Conservation (phyloP, 2,888 invertebrate species). For the Noctuana brunneofusca region DNA sequence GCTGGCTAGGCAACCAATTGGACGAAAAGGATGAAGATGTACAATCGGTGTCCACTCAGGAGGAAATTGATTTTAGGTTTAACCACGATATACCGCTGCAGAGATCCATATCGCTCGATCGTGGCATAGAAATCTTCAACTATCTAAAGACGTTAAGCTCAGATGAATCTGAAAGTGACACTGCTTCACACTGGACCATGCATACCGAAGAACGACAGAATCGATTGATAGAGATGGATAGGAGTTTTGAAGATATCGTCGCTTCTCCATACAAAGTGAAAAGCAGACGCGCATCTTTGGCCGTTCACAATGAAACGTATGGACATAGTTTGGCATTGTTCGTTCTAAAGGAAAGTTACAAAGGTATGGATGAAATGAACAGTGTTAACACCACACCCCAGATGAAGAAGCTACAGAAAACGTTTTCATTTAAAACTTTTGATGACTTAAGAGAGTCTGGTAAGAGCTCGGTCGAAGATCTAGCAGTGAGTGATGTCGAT, state of each 20-base stretch:
- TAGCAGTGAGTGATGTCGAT: conserved; percentile 43
- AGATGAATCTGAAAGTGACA: conserved; percentile 50
- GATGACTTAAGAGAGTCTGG: conserved; percentile 48
- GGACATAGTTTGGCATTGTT: conserved; percentile 55
- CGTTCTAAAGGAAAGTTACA: conserved; percentile 64
- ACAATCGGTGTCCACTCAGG: conserved; percentile 35
- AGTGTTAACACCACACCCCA: conserved; percentile 58
- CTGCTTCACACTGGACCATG: conserved; percentile 58
- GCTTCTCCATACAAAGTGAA: conserved; percentile 66
- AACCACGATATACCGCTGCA: conserved; percentile 64
- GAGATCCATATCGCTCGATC: conserved; percentile 68
- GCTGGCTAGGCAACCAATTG: conserved; percentile 67
- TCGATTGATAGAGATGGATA: conserved; percentile 51
- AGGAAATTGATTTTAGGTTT: conserved; percentile 52
- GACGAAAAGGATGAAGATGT: conserved; percentile 51
- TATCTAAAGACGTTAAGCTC: conserved; percentile 63
- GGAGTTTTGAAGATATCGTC: conserved; percentile 73
- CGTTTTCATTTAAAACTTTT: conserved; percentile 55
- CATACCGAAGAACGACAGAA: conserved; percentile 51
- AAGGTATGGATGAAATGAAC: conserved; percentile 54
- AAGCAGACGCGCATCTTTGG: conserved; percentile 72
- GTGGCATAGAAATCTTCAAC: conserved; percentile 66
- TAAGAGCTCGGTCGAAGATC: conserved; percentile 45
- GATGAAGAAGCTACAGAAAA: conserved; percentile 63
- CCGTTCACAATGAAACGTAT: conserved; percentile 45